Percentiles rank a stretch among this genome's conserved stretches.
Evolutionary conservation across 2,113 vertebrate species (phyloP).

Genomic region (Paratilapia polleni): DNA sequence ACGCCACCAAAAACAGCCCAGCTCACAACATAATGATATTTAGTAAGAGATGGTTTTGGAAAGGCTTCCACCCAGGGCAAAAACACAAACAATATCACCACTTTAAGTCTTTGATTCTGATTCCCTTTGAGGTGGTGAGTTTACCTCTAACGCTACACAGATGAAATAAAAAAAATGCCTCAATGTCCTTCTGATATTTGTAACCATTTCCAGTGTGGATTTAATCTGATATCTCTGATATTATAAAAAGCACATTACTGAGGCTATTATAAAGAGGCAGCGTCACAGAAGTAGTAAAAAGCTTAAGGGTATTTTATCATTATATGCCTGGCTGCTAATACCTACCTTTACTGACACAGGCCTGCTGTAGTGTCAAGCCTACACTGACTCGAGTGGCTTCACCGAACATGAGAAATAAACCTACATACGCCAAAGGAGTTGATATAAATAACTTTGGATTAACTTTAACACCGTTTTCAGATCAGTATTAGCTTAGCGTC

Average conservation of each 20-base stretch:
- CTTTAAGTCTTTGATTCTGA: slow-evolving; percentile 18
- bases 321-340: slow-evolving; percentile 46
- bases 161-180: not conserved
- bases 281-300: slow-evolving; percentile 67
- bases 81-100: not conserved
- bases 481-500: slow-evolving; percentile 19
- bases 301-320: slow-evolving; percentile 33
- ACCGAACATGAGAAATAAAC: not conserved
- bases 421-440: slow-evolving; percentile 26
- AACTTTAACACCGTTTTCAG: slow-evolving; percentile 9
- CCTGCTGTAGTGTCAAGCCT: slow-evolving; percentile 49
- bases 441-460: slow-evolving; percentile 55
- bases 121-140: slow-evolving; percentile 38
- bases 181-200: slow-evolving; percentile 15
- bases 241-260: slow-evolving; percentile 57
- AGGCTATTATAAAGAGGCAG: slow-evolving; percentile 64
- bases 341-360: slow-evolving; percentile 38
- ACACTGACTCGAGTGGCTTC: slow-evolving; percentile 9
- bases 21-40: not conserved
- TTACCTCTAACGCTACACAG: slow-evolving; percentile 44
- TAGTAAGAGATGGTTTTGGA: slow-evolving; percentile 43
- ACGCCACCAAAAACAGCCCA: not conserved
- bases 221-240: slow-evolving; percentile 27
- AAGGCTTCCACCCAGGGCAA: not conserved
- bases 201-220: slow-evolving; percentile 40